These are phyloP conservation scores for Tenthredo notha DNA, from an alignment of 2,888 invertebrate genomes.

Conservation along the genomic window DNA sequence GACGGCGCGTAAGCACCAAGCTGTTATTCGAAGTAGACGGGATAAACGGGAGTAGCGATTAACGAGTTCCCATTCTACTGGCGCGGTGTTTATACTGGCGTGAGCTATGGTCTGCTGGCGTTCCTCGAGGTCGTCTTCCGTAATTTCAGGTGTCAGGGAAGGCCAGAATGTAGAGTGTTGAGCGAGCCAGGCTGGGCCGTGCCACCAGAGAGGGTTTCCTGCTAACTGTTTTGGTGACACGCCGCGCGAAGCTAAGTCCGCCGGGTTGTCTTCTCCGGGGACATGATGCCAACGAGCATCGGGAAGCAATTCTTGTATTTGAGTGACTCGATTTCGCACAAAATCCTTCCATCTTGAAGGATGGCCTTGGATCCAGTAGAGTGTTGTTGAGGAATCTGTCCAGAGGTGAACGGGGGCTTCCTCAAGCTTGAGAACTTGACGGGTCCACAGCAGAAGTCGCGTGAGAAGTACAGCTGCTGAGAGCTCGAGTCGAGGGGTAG, in stretches of 20 bases:
- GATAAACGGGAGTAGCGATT: too few relatives aligned
- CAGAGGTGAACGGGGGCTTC: slow-evolving; percentile 40
- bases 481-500: too few relatives aligned
- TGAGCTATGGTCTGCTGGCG: background rate
- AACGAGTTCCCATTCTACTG: background rate
- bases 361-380: slow-evolving; percentile 60
- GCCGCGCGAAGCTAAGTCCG: slow-evolving; percentile 62
- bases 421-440: background rate
- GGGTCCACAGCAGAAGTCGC: background rate
- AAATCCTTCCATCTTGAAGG: slow-evolving; percentile 59
- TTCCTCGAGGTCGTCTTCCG: too few relatives aligned
- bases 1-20: background rate
- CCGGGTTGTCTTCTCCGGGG: slow-evolving; percentile 60
- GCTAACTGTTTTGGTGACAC: slow-evolving; percentile 55
- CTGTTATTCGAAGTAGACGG: too few relatives aligned
- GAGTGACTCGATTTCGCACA: slow-evolving; percentile 59
- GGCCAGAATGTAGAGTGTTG: background rate
- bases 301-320: slow-evolving; percentile 58
- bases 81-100: background rate
- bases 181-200: slow-evolving; percentile 59
- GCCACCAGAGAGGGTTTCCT: slow-evolving; percentile 60
- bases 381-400: slow-evolving; percentile 61
- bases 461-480: background rate
- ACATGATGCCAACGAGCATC: slow-evolving; percentile 60
- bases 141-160: too few relatives aligned